Evolutionary conservation across 2,797 vertebrate genomes (phyloP).

Genomic region (Peromyscus melanophrys): DNA sequence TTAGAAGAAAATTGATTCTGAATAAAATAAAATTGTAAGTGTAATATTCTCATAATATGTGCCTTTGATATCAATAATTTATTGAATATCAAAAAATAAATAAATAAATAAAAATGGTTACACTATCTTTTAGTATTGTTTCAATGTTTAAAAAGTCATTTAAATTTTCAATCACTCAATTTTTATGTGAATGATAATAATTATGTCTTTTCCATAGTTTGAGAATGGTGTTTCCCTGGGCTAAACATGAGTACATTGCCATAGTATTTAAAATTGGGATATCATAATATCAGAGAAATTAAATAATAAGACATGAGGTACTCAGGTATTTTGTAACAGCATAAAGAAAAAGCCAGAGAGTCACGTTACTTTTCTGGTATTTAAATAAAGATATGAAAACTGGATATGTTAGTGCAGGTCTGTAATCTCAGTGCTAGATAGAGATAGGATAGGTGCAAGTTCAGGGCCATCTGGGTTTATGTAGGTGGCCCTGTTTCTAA

Average conservation of each 20-base stretch:
- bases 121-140: background rate
- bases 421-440: background rate
- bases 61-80: background rate
- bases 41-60: background rate
- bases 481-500: background rate
- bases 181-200: background rate
- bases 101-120: background rate
- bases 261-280: background rate
- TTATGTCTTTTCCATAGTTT: background rate
- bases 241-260: too few relatives aligned
- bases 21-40: slow-evolving; percentile 15
- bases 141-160: background rate
- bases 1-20: background rate
- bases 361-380: background rate
- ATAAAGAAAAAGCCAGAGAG: background rate
- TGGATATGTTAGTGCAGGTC: background rate
- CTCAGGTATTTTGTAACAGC: background rate
- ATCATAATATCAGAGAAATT: background rate
- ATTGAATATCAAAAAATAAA: background rate
- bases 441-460: background rate
- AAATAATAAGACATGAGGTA: background rate
- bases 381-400: background rate
- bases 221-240: background rate
- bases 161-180: background rate
- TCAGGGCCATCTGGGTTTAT: background rate